Base-by-base conservation (phyloP, 2,888 invertebrate genomes). In the Aplocera efformata region DNA sequence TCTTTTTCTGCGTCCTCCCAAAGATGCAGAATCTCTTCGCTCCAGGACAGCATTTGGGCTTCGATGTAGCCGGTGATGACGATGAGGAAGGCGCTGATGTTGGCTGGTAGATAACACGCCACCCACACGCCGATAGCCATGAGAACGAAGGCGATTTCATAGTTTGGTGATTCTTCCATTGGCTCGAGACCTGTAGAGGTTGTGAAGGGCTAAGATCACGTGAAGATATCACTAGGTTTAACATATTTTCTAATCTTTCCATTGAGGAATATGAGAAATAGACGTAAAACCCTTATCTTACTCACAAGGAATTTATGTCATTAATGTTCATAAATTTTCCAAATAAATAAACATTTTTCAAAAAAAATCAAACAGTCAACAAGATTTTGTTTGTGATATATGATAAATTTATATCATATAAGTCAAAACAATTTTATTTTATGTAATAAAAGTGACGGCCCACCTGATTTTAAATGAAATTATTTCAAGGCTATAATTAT, bases 41-140 rank as follows among this genome's bases (percentile, higher is more conserved):
- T 66, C 1, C 80, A 51, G 6, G 75, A 65, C 1, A 69, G 38
- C 56, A 78, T 70, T 49, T 79, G 78, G 0, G 74, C 72, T 49
- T 80, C 80, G 0, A 60, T 61, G 43, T 74, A 79, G 0, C 80
- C 80, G 1, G 58, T 53, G 10, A 71, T 42, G 11, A 73, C 50
- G 6, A 80, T 68, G 1, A 75, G 54, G 11, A 79, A 60, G 1
- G 64, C 63, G 0, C 68, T 66, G 9, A 76, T 59, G 35, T 62
- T 72, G 1, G 72, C 66, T 3, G 72, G 59, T 0, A 61, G 43
- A 39, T 70, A 77, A 10, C 59, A 56, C 0, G 63, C 61, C 27
- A 67, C 68, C 7, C 52, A 43, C 0, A 60, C 51, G 0, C 60
- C 64, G 0, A 50, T 27, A 0, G 39, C 1, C 29, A 56, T 58